Evolutionary conservation across 2,888 invertebrate species (phyloP), one percentile per base, ranked within the genome.

Genomic region (Drosophila helvetica): DNA sequence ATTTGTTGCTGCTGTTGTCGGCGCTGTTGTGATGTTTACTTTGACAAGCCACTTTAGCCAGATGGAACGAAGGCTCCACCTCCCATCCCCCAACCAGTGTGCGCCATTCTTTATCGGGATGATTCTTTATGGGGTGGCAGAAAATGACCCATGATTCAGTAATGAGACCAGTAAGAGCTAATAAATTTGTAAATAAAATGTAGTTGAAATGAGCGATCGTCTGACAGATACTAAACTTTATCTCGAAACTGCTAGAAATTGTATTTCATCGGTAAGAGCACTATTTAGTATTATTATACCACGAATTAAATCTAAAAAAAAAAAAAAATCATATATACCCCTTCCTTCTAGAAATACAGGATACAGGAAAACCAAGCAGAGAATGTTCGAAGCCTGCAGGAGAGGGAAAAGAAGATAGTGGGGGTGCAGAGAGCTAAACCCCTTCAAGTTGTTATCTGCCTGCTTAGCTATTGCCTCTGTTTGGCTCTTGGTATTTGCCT

Each of bases 11-110:
- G 33, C 33, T 33, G 30, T 8, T 30, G 15, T 15, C 7, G 33
- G 15, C 33, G 15, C 38, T 38, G 71, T 55, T 73, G 69, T 87
- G 74, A 63, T 85, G 86, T 89, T 88, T 87, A 75, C 89, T 82
- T 87, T 85, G 88, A 87, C 83, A 85, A 82, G 80, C 89, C 85
- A 87, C 85, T 88, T 88, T 73, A 70, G 50, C 74, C 50, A 85
- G 74, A 75, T 75, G 79, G 80, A 79, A 19, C 10, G 60, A 68
- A 72, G 25, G 56, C 73, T 73, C 66, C 1, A n/a, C 68, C 22
- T 19, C 22, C 2, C 22, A 2, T 27, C 57, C 48, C 42, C 69
- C 42, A 50, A 66, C 69, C 66, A 69, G 69, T 42, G 60, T 33
- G 65, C 47, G 22, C 55, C 68, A 5, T 22, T 5, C 5, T 22